Evolutionary conservation across 2,888 invertebrate species (phyloP).

Genomic region (Aromia moschata): DNA sequence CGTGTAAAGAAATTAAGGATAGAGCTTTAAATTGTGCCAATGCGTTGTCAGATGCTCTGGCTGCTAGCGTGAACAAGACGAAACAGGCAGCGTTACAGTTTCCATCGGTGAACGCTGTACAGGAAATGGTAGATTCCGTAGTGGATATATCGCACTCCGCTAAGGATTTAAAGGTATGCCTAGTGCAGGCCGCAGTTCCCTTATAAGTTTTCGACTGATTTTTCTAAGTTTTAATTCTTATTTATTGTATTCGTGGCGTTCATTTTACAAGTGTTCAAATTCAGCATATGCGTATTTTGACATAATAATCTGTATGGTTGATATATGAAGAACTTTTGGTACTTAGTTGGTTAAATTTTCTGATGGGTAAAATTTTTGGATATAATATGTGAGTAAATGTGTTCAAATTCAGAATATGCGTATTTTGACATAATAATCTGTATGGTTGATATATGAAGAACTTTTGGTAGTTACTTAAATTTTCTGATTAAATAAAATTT

Average conservation of each 20-base stretch:
- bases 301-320: too few relatives aligned
- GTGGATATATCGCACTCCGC: conserved; percentile 87
- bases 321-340: too few relatives aligned
- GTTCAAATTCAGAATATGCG: background rate
- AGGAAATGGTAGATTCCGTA: conserved; percentile 93
- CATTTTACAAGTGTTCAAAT: conserved; percentile 16
- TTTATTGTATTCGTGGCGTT: conserved; percentile 10
- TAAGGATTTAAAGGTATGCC: conserved; percentile 77
- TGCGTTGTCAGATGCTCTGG: conserved; percentile 81
- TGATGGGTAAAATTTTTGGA: too few relatives aligned
- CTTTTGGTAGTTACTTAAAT: too few relatives aligned
- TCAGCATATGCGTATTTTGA: background rate
- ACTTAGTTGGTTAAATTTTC: too few relatives aligned
- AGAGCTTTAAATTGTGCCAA: conserved; percentile 81
- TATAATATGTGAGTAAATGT: too few relatives aligned
- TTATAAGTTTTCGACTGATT: conserved; percentile 50
- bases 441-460: too few relatives aligned
- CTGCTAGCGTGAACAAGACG: conserved; percentile 85
- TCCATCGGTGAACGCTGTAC: conserved; percentile 89
- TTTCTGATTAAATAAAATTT: too few relatives aligned
- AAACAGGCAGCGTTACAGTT: conserved; percentile 92
- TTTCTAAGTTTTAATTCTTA: background rate
- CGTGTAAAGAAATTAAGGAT: conserved; percentile 76
- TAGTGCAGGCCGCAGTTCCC: conserved; percentile 74
- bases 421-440: too few relatives aligned